Percentiles rank a stretch among this genome's conserved stretches.
Evolutionary conservation across 2,113 vertebrate species (phyloP).

Genomic region (Xenotilapia caudafasciata): DNA sequence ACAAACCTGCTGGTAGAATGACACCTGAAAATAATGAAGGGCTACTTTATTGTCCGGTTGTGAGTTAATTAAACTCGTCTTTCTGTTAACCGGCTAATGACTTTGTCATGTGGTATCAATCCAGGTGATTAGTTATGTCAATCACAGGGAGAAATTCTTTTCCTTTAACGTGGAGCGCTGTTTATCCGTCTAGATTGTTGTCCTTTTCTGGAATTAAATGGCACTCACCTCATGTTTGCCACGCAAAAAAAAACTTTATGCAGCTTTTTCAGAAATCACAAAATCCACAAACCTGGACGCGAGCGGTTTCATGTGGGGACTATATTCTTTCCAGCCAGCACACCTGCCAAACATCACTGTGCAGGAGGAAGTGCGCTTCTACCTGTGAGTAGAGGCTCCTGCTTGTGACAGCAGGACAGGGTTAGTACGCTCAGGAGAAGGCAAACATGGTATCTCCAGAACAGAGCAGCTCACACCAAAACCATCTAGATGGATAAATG

Average conservation of each 20-base stretch:
- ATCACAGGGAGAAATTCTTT: background rate
- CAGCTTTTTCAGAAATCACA: background rate
- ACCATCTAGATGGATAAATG: background rate
- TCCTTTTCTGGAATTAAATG: background rate
- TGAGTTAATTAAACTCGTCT: conserved; percentile 29
- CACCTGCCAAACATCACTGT: background rate
- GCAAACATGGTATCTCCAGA: background rate
- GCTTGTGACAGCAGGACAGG: background rate
- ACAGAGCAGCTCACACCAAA: background rate
- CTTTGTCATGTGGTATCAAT: conserved; percentile 11
- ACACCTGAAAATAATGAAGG: background rate
- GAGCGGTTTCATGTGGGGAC: background rate
- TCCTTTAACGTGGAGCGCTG: background rate
- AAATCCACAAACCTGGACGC: background rate
- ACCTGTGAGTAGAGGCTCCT: background rate
- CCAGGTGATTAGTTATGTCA: background rate
- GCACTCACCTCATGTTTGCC: background rate
- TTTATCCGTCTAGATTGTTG: background rate
- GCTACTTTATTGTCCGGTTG: background rate
- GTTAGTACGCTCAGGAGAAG: background rate
- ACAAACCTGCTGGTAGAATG: background rate
- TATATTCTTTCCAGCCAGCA: background rate
- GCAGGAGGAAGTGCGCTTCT: background rate
- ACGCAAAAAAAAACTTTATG: background rate
- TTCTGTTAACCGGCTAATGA: background rate